These are phyloP conservation scores for Stigmatopora argus DNA, from an alignment of 2,113 vertebrate genomes.

Conservation along the genomic window DNA sequence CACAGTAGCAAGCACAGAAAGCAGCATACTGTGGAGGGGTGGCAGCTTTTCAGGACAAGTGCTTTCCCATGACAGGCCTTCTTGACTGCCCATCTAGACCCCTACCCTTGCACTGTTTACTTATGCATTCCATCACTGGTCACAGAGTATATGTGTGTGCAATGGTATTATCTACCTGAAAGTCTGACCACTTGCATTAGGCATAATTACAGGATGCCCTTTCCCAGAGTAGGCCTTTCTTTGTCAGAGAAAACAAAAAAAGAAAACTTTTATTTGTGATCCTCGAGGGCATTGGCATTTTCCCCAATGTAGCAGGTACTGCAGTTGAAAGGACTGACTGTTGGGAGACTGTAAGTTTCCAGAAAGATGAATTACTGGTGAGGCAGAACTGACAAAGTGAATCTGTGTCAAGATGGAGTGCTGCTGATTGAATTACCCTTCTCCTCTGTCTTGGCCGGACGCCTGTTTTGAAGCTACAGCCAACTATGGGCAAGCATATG, in stretches of 20 bases:
- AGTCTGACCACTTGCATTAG: constrained; percentile 24
- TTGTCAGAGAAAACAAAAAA: constrained; percentile 18
- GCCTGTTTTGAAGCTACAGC: constrained; percentile 41
- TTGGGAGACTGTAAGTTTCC: constrained; percentile 65
- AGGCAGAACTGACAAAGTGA: constrained; percentile 64
- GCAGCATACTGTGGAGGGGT: constrained; percentile 41
- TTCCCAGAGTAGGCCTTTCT: constrained; percentile 21
- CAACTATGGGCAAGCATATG: constrained; percentile 26
- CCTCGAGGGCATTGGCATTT: constrained; percentile 35
- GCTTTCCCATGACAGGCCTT: constrained; percentile 60
- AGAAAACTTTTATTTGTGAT: constrained; percentile 22
- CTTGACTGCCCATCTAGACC: constrained; percentile 69
- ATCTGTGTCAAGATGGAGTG: constrained; percentile 62
- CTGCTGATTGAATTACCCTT: constrained; percentile 64
- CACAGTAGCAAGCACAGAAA: constrained; percentile 41
- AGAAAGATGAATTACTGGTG: constrained; percentile 65
- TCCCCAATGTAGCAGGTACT: constrained; percentile 55
- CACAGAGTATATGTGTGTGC: constrained; percentile 22
- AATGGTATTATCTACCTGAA: constrained; percentile 30
- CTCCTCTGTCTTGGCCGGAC: constrained; percentile 41
- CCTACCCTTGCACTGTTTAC: constrained; percentile 53
- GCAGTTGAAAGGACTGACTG: constrained; percentile 61
- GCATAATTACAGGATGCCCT: constrained; percentile 21
- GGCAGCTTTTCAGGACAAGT: constrained; percentile 24
- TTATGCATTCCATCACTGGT: constrained; percentile 55